These are phyloP conservation scores for Acromyrmex charruanus DNA, from an alignment of 1,140 invertebrate genomes.

Conservation along the genomic window DNA sequence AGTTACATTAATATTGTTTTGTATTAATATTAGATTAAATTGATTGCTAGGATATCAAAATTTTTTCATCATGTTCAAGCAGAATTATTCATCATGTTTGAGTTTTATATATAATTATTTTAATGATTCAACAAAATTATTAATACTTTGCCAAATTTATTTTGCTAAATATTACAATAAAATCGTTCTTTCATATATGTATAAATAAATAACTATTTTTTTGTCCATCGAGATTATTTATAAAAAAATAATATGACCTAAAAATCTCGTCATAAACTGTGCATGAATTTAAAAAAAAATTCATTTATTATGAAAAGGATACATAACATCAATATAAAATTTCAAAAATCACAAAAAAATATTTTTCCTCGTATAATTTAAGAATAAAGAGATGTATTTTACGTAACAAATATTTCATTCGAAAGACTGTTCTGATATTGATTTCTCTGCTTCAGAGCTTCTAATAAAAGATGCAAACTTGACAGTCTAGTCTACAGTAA, in stretches of 20 bases:
- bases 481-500: not conserved
- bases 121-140: too few species aligned
- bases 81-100: too few species aligned
- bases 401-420: conserved; percentile 4
- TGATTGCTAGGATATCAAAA: too few species aligned
- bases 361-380: conserved; percentile 1
- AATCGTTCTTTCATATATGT: too few species aligned
- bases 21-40: too few species aligned
- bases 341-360: not conserved
- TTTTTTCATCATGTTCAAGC: too few species aligned
- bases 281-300: not conserved
- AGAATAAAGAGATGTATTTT: not conserved
- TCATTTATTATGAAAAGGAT: not conserved
- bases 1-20: too few species aligned
- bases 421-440: not conserved
- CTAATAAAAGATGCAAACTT: conserved; percentile 20
- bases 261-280: not conserved
- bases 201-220: not conserved
- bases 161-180: too few species aligned
- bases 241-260: conserved; percentile 12
- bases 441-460: not conserved
- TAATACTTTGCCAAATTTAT: too few species aligned
- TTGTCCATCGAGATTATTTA: not conserved
- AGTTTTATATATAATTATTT: too few species aligned
- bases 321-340: not conserved